Evolutionary conservation across 2,113 vertebrate species (phyloP).

Genomic region (Thinocorus orbignyianus): DNA sequence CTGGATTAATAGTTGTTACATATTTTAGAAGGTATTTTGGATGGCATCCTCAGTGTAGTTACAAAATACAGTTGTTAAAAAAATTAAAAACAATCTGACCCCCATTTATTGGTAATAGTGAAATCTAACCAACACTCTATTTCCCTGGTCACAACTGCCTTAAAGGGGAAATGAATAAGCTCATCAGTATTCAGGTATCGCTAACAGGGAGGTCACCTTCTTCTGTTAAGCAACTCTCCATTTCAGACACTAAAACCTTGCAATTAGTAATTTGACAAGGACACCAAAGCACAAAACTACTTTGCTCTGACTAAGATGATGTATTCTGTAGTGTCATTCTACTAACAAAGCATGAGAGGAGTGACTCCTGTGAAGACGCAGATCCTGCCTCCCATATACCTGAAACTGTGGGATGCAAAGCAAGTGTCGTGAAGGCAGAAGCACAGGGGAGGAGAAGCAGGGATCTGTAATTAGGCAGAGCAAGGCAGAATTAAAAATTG

Average conservation of each 20-base stretch:
- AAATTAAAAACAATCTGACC: neutral
- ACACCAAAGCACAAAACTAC: neutral
- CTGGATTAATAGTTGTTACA: neutral
- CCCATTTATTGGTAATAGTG: neutral
- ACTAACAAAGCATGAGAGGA: neutral
- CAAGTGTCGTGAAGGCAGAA: neutral
- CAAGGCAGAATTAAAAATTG: neutral
- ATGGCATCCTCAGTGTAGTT: neutral
- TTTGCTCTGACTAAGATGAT: neutral
- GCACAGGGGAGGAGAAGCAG: neutral
- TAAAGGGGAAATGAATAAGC: slow-evolving; percentile 20
- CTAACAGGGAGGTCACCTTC: slow-evolving; percentile 34
- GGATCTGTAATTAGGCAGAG: neutral
- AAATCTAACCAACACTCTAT: neutral
- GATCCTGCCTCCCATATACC: neutral
- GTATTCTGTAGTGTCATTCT: neutral
- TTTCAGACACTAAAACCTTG: slow-evolving; percentile 28
- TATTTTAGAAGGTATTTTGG: neutral
- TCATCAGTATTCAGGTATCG: slow-evolving; percentile 32
- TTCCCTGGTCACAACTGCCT: neutral
- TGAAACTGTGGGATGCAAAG: neutral
- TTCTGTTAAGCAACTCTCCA: slow-evolving; percentile 33
- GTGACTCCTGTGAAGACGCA: fast-evolving
- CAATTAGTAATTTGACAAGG: slow-evolving; percentile 47
- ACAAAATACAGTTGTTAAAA: neutral